Conservation (phyloP, 2,113 vertebrate genomes). For the Megaceryle torquata region DNA sequence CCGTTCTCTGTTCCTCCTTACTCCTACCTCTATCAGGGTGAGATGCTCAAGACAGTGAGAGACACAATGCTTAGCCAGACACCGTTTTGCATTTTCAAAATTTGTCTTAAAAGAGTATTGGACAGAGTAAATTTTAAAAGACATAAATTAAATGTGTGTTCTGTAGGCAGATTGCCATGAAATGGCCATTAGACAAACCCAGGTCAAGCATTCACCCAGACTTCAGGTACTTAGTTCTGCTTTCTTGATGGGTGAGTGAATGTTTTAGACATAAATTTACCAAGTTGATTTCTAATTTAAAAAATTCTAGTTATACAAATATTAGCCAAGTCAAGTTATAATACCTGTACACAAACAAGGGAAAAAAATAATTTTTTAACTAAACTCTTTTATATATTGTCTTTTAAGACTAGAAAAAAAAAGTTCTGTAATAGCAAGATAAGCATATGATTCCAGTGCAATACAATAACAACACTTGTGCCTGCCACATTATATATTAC, state of each 20-base stretch:
- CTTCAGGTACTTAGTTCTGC: background rate
- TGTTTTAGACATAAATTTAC: slow-evolving; percentile 7
- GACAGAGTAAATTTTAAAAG: no score
- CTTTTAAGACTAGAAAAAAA: no score
- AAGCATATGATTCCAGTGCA: no score
- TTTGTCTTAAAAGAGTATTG: background rate
- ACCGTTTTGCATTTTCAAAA: background rate
- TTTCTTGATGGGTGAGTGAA: background rate
- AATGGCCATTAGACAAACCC: background rate
- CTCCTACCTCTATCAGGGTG: background rate
- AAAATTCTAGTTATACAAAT: background rate
- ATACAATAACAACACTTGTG: no score
- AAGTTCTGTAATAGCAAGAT: no score
- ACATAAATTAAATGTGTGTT: accelerated
- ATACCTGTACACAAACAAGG: background rate
- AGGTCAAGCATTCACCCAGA: background rate
- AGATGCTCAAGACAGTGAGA: background rate
- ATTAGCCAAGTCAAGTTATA: background rate
- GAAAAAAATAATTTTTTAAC: background rate
- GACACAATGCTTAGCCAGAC: accelerated
- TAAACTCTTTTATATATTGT: no score
- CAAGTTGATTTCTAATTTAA: background rate
- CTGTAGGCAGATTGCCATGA: background rate
- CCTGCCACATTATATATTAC: no score
- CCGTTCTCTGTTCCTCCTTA: accelerated